Evolutionary conservation across 2,113 vertebrate species (phyloP).

Genomic region (Apeltes quadracus): DNA sequence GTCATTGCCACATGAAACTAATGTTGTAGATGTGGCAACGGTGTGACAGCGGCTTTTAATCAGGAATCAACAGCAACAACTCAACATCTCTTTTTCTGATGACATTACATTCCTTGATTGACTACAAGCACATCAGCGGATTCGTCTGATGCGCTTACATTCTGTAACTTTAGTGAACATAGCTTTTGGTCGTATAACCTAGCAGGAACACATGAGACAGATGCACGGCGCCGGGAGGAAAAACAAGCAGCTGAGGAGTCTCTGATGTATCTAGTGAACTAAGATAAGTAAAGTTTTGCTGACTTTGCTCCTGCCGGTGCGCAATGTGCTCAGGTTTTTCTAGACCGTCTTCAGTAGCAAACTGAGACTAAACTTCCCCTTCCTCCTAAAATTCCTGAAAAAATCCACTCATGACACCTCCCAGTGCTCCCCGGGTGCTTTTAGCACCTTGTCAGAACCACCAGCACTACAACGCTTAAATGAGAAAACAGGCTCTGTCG

Average conservation of each 20-base stretch:
- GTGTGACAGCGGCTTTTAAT: background rate
- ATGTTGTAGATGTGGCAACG: too few relatives aligned
- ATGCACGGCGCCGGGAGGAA: background rate
- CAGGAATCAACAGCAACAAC: background rate
- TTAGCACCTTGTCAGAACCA: constrained; percentile 18
- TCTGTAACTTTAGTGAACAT: too few relatives aligned
- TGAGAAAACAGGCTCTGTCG: constrained; percentile 50
- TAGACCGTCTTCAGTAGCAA: background rate
- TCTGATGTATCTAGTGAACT: background rate
- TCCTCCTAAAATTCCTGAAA: background rate
- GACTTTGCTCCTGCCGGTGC: background rate
- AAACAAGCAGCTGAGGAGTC: background rate
- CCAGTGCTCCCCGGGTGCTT: constrained; percentile 19
- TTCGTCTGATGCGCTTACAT: background rate
- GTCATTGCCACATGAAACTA: background rate
- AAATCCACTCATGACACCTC: constrained; percentile 1
- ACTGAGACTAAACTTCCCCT: constrained; percentile 2
- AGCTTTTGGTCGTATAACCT: background rate
- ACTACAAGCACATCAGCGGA: too few relatives aligned
- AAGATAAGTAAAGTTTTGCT: background rate
- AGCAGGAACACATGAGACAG: background rate
- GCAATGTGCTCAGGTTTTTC: too few relatives aligned
- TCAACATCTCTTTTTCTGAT: background rate
- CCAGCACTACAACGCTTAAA: constrained; percentile 49
- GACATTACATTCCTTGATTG: too few relatives aligned